Base-by-base conservation (phyloP, 1,140 invertebrate genomes). In the Temnothorax nylanderi region DNA sequence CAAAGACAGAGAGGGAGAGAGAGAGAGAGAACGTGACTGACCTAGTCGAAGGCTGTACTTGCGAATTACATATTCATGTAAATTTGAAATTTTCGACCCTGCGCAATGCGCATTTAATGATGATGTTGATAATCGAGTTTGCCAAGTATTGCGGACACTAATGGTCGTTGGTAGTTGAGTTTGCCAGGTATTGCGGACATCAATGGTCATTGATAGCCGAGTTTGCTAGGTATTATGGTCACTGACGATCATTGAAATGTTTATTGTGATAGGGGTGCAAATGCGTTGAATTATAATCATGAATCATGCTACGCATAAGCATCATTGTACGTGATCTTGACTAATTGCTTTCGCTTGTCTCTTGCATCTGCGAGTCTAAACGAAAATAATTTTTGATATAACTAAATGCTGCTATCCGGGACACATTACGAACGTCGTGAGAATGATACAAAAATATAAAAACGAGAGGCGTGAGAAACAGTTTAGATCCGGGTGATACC, bases 161-260 rank as follows among this genome's bases (percentile, higher is more conserved):
- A 78, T 77, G 60, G 44, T 51, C 47, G 34, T 78, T 78, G 21
- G n/a, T 64, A 56, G 56, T 56, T 10, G 26, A 75, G 58, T 51
- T 77, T 64, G 34, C n/a, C 58, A 47, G 47, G n/a, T 85, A 78
- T 75, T 75, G 21, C 37, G 56, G 16, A 54, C 74, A 44, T 62
- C 44, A 76, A 85, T 85, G 60, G 44, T 85, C 82, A 76, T 78
- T 64, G 82, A 76, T 85, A 85, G 44, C 13, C 47, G 34, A 65
- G 75, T 65, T 77, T 85, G 37, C 41, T 21, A 58, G 32, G 13
- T 69, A 47, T 44, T 65, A 64, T 78, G 74, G 58, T 21, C 62
- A 41, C 21, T n/a, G 18, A 60, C 44, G 58, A 74, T 60, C n/a
- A 80, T 51, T 64, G 82, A 85, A 65, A 54, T 78, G 60, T 81